Conservation (phyloP, 1,140 invertebrate genomes). For the Archivesica marissinica region DNA sequence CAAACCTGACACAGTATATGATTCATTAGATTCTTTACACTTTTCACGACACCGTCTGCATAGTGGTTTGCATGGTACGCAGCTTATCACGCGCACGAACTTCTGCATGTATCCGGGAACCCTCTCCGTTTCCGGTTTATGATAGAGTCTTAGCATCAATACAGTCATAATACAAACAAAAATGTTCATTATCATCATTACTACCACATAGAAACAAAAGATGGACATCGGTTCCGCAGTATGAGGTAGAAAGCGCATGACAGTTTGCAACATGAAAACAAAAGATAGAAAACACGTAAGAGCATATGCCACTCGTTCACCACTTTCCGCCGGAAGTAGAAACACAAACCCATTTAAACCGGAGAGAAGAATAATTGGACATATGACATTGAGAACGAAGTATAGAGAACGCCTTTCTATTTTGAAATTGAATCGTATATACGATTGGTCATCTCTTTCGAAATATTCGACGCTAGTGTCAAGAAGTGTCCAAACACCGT, state of each 20-base stretch:
- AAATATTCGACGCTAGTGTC: not conserved
- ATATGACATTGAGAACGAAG: constrained; percentile 32
- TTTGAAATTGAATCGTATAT: constrained; percentile 24
- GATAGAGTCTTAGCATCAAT: constrained; percentile 37
- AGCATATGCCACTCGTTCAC: constrained; percentile 26
- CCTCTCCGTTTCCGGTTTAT: constrained; percentile 4
- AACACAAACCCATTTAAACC: constrained; percentile 40
- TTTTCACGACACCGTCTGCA: not conserved
- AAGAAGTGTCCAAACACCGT: constrained; percentile 39
- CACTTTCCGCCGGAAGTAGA: constrained; percentile 43
- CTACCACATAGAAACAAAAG: constrained; percentile 41
- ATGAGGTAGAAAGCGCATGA: constrained; percentile 33
- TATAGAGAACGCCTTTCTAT: constrained; percentile 28
- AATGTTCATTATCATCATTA: constrained; percentile 28
- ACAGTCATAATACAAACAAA: constrained; percentile 34
- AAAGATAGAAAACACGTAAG: constrained; percentile 45
- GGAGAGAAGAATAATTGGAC: constrained; percentile 39
- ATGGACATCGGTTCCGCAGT: constrained; percentile 35
- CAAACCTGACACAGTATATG: not conserved
- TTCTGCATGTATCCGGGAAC: constrained; percentile 15
- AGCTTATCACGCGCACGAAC: constrained; percentile 2
- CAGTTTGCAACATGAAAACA: constrained; percentile 35
- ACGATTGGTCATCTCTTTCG: not conserved
- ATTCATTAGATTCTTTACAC: not conserved
- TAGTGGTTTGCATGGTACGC: not conserved